Evolutionary conservation across 1,140 invertebrate species (phyloP), one percentile per base, ranked within the genome.

Genomic region (Sogatella furcifera): DNA sequence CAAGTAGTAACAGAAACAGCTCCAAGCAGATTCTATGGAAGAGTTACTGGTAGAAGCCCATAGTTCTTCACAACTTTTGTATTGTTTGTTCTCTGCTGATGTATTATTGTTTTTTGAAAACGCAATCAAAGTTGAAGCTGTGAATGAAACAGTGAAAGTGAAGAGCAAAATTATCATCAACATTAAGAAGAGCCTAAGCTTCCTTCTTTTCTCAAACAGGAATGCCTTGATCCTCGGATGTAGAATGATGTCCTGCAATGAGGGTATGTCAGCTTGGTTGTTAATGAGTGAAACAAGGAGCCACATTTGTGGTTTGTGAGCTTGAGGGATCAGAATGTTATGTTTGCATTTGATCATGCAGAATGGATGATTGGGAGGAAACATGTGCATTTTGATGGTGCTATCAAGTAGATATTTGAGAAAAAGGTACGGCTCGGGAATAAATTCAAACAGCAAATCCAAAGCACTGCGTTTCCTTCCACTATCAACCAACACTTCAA

Each of bases 391-490:
- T 8, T 69, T 68, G 31, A 80, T 77, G 55, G 69, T 74, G 0
- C 72, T 69, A 67, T 80, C 76, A 19, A 79, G 78, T 17, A 79
- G 63, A 15, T 75, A 69, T 64, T 78, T 72, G 14, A 80, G 62
- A 64, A 77, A 77, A n/a, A 73, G 69, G 21, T 74, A 71, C 5
- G 78, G 76, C 65, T 76, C 76, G 0, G 77, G 74, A 44, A 79
- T 64, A 60, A 75, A 78, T 59, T 74, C 72, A n/a, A 75, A 65
- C 19, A 80, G 70, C 55, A 78, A 70, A 54, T 77, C 73, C 22
- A 79, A 71, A 2, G 74, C 72, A 24, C 74, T 73, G 60, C 65
- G 71, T 57, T 62, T 68, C n/a, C 67, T 68, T 28, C 73, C 74
- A 24, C 78, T 77, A 28, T 28, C 24, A 59, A 80, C 74, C 42